A percentile compares a stretch with the other conserved stretches of the same genome.
These are phyloP conservation scores for Empidonax traillii DNA, from an alignment of 2,113 vertebrate species.

Conservation along the genomic window DNA sequence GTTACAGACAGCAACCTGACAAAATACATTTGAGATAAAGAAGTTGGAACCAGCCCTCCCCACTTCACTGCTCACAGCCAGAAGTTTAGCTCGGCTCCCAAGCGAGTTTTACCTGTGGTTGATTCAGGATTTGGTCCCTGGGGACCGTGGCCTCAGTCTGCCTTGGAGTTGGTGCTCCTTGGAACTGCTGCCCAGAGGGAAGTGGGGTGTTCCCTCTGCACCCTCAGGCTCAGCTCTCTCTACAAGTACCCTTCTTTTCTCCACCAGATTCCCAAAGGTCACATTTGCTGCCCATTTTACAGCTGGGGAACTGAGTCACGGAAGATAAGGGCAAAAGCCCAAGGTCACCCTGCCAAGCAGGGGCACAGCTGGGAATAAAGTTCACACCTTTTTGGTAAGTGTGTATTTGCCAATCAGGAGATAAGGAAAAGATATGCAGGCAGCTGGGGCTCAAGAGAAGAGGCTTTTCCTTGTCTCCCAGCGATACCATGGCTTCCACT, in stretches of 20 bases:
- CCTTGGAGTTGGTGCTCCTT: not conserved
- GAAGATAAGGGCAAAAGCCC: not conserved
- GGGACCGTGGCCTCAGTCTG: not conserved
- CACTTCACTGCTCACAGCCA: not conserved
- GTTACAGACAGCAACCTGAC: too few relatives aligned
- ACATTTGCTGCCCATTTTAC: not conserved
- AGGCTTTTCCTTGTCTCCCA: not conserved
- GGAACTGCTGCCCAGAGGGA: not conserved
- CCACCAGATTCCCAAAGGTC: not conserved
- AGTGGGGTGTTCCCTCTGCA: not conserved
- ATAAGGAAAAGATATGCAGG: not conserved
- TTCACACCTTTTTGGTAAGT: not conserved
- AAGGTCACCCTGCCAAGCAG: not conserved
- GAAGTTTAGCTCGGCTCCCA: not conserved
- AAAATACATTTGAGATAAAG: not conserved
- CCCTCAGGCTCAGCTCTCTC: not conserved
- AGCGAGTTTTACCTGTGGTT: not conserved
- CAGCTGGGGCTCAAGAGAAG: not conserved
- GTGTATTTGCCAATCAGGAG: not conserved
- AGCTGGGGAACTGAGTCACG: not conserved
- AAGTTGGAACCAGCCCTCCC: not conserved
- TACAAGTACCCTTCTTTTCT: not conserved
- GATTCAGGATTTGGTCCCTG: not conserved
- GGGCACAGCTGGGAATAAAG: not conserved
- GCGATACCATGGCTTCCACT: not conserved